These are phyloP conservation scores for Bostrychus sinensis DNA, from an alignment of 2,113 vertebrate genomes.

Conservation along the genomic window DNA sequence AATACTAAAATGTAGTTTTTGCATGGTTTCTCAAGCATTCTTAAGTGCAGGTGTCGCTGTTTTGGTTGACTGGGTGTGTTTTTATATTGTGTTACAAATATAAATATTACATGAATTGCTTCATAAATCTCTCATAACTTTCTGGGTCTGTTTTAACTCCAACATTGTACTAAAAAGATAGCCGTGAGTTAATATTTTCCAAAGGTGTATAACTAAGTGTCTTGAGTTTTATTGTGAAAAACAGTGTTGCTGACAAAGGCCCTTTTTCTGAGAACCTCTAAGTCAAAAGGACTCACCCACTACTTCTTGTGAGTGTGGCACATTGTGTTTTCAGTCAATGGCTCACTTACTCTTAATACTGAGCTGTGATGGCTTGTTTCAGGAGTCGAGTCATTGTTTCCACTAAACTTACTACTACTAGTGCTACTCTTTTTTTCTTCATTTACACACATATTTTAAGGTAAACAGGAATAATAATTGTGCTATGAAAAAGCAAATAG, in stretches of 20 bases:
- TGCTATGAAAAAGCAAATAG: too few relatives aligned
- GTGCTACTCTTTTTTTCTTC: not conserved
- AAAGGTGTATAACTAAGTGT: slow-evolving; percentile 49
- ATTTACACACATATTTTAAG: not conserved
- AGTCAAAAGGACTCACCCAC: slow-evolving; percentile 39
- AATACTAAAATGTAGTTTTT: not conserved
- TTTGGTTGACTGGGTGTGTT: not conserved
- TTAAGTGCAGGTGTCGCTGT: not conserved
- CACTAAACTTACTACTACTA: too few relatives aligned
- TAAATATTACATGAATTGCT: not conserved
- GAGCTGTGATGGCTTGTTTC: slow-evolving; percentile 11
- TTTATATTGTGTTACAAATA: not conserved
- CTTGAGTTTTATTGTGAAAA: slow-evolving; percentile 46
- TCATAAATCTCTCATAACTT: not conserved
- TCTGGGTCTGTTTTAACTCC: not conserved
- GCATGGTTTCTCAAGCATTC: not conserved
- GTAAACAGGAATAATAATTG: too few relatives aligned
- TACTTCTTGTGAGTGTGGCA: slow-evolving; percentile 17
- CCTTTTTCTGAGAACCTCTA: slow-evolving; percentile 39
- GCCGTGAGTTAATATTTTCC: slow-evolving; percentile 54
- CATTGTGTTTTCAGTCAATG: not conserved
- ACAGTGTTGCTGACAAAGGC: slow-evolving; percentile 43
- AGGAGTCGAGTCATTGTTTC: not conserved
- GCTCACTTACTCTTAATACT: slow-evolving; percentile 2
- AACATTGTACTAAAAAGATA: slow-evolving; percentile 18